phyloP scores from a whole-genome alignment of 2,113 vertebrate species.

The Pangasianodon gigas region DNA sequence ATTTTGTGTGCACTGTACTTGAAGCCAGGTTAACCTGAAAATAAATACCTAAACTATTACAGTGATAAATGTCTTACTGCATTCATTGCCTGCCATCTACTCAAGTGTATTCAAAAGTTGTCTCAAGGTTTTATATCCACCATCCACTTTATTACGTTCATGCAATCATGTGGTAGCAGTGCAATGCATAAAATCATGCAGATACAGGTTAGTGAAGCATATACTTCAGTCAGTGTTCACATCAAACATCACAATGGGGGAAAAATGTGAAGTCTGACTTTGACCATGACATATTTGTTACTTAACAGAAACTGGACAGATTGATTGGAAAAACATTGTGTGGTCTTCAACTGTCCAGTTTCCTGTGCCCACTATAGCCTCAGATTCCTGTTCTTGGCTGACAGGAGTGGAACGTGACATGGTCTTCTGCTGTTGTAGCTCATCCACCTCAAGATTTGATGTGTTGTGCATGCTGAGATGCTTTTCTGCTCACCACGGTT shows the following conservation, averaged over 20 bases:
- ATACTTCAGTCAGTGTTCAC: not conserved
- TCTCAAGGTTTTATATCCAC: not conserved
- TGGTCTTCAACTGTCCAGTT: not conserved
- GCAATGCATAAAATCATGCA: not conserved
- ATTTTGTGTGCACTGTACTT: constrained; percentile 32
- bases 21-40: constrained; percentile 29
- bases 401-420: not conserved
- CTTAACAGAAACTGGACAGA: not conserved
- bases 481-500: not conserved
- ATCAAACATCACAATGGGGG: not conserved
- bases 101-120: not conserved
- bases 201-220: not conserved
- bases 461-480: not conserved
- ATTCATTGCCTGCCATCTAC: not conserved
- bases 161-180: not conserved
- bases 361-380: not conserved
- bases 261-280: not conserved
- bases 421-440: not conserved
- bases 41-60: constrained; percentile 45
- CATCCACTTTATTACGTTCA: not conserved
- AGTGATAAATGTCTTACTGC: not conserved
- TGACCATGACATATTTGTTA: not conserved
- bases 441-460: not conserved
- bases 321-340: not conserved
- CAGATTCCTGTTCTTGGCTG: not conserved